phyloP scores from a whole-genome alignment of 2,113 vertebrate species.

The Malurus elegans region DNA sequence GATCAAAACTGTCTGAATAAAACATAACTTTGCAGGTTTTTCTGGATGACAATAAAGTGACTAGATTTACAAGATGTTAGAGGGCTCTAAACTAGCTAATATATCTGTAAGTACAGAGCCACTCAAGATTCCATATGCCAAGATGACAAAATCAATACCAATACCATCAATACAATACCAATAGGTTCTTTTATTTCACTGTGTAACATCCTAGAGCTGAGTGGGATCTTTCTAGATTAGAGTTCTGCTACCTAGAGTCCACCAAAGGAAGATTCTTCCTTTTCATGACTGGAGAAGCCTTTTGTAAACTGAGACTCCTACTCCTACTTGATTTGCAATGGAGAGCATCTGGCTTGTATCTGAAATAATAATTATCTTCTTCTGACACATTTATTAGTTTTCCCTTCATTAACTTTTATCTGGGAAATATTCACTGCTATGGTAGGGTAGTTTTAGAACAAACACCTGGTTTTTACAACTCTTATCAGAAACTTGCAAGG shows the following conservation, averaged over 20 bases:
- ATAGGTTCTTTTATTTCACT: neutral
- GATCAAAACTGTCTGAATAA: neutral
- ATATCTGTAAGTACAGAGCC: neutral
- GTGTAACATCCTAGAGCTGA: neutral
- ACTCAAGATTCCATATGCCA: neutral
- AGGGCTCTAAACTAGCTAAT: neutral
- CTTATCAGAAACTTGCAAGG: conserved; percentile 59
- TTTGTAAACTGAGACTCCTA: conserved; percentile 5
- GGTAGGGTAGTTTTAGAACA: conserved; percentile 69
- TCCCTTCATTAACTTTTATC: conserved; percentile 75
- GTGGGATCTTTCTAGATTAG: neutral
- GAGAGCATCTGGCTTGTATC: conserved; percentile 63
- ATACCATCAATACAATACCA: neutral
- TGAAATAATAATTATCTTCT: conserved; percentile 71
- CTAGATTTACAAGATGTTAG: neutral
- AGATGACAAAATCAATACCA: neutral
- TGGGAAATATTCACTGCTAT: conserved; percentile 63
- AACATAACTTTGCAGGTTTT: neutral
- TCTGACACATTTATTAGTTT: conserved; percentile 72
- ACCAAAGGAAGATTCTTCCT: neutral
- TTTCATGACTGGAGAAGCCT: neutral
- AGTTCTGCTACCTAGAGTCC: neutral
- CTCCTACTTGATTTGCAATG: conserved; percentile 37
- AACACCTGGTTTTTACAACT: conserved; percentile 74
- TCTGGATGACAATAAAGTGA: neutral